phyloP scores from a whole-genome alignment of 2,113 vertebrate genomes.

The Bubalus kerabau region DNA sequence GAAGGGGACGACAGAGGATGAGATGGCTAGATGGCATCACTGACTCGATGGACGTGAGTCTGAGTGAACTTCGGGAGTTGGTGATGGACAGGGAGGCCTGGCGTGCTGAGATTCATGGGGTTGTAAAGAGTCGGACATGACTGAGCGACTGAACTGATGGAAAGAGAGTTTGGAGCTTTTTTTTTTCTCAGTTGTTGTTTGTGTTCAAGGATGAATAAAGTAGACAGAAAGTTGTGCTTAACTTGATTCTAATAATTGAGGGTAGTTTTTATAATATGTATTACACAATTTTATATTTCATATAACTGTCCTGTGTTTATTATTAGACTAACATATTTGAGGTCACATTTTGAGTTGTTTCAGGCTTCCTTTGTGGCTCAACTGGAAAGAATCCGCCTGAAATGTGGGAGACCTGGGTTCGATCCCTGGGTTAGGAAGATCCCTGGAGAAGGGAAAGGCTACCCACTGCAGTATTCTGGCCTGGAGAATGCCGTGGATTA shows the following conservation, averaged over 20 bases:
- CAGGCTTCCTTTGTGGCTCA: background rate
- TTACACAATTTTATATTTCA: background rate
- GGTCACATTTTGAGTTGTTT: background rate
- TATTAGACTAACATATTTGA: background rate
- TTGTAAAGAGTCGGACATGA: accelerated
- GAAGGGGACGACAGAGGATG: background rate
- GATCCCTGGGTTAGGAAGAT: no score
- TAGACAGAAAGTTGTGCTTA: background rate
- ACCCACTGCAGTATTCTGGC: no score
- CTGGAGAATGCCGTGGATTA: no score
- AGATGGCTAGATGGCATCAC: background rate
- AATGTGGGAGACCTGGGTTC: no score
- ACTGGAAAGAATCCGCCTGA: no score
- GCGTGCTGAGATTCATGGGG: accelerated
- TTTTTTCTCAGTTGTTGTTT: background rate
- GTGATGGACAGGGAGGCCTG: background rate
- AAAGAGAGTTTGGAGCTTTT: background rate
- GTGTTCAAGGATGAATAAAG: background rate
- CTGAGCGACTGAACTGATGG: background rate
- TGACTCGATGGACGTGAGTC: accelerated
- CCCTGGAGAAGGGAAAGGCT: no score
- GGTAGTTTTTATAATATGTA: background rate
- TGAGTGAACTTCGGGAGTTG: accelerated
- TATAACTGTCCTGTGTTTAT: background rate
- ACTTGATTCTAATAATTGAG: background rate